A percentile compares a stretch with the other conserved stretches of the same genome.
Evolutionary conservation across 1,140 invertebrate species (phyloP).

Genomic region (Oryctes rhinoceros): DNA sequence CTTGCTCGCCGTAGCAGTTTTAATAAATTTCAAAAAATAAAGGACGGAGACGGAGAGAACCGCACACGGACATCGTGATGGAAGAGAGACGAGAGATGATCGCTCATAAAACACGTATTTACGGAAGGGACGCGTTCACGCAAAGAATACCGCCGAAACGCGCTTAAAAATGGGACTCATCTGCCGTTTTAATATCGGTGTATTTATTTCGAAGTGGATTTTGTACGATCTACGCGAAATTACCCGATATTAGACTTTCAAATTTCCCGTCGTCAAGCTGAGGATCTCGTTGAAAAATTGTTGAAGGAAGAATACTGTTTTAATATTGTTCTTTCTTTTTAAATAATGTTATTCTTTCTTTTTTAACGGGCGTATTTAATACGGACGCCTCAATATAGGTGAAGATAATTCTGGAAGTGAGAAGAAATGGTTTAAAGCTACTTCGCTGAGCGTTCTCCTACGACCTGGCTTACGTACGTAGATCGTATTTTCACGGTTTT

Average conservation of each 20-base stretch:
- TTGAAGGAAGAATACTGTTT: too few species aligned
- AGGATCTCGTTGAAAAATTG: too few species aligned
- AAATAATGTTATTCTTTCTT: too few species aligned
- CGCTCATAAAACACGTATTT: slow-evolving; percentile 33
- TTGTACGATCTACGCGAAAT: background rate
- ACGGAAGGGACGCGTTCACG: background rate
- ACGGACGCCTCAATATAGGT: too few species aligned
- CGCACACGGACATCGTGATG: background rate
- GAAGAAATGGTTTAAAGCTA: too few species aligned
- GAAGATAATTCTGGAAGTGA: too few species aligned
- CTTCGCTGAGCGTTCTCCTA: too few species aligned
- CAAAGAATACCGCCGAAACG: too few species aligned
- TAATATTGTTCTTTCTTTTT: too few species aligned
- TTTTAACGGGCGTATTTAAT: too few species aligned
- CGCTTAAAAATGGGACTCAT: slow-evolving; percentile 15
- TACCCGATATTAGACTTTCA: slow-evolving; percentile 32
- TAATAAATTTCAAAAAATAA: slow-evolving; percentile 29
- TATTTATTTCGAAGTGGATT: slow-evolving; percentile 37
- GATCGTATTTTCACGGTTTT: background rate
- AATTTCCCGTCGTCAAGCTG: background rate
- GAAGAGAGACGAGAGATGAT: background rate
- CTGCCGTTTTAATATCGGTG: slow-evolving; percentile 25
- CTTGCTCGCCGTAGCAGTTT: background rate
- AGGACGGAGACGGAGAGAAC: too few species aligned
- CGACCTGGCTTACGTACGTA: too few species aligned